Percentiles rank a stretch among this genome's conserved stretches.
These are phyloP conservation scores for Agapornis canus DNA, from an alignment of 2,797 vertebrate genomes.

Conservation along the genomic window DNA sequence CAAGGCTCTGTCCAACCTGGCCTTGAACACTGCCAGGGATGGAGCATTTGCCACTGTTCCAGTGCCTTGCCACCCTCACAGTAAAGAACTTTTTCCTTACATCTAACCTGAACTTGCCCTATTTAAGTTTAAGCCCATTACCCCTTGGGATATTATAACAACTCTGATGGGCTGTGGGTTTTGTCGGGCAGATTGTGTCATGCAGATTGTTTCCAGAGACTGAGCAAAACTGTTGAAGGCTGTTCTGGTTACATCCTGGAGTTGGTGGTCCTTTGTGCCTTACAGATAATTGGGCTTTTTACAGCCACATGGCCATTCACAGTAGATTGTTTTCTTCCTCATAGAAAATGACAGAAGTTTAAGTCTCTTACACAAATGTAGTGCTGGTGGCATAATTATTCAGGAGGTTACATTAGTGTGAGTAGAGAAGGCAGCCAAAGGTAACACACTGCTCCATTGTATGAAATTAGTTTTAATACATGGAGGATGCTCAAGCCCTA, in stretches of 20 bases:
- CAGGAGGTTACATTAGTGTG: not conserved
- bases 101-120: not conserved
- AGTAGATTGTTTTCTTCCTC: conserved; percentile 36
- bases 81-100: not conserved
- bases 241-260: not conserved
- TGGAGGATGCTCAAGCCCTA: not conserved
- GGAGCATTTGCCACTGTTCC: not conserved
- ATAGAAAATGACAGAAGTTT: not conserved
- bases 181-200: conserved; percentile 38
- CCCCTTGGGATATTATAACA: not conserved
- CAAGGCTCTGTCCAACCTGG: not conserved
- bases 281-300: conserved; percentile 45
- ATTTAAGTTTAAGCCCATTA: not conserved
- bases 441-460: not conserved
- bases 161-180: not conserved
- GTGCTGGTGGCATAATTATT: not conserved
- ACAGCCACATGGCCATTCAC: not conserved
- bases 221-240: conserved; percentile 33
- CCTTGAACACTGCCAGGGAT: not conserved
- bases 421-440: not conserved
- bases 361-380: conserved; percentile 8
- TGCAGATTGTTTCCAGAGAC: conserved; percentile 58
- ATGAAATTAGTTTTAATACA: not conserved
- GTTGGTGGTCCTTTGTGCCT: conserved; percentile 21
- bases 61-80: not conserved